Base-by-base conservation (phyloP, 2,888 invertebrate genomes). In the Trachelus troglodyta region DNA sequence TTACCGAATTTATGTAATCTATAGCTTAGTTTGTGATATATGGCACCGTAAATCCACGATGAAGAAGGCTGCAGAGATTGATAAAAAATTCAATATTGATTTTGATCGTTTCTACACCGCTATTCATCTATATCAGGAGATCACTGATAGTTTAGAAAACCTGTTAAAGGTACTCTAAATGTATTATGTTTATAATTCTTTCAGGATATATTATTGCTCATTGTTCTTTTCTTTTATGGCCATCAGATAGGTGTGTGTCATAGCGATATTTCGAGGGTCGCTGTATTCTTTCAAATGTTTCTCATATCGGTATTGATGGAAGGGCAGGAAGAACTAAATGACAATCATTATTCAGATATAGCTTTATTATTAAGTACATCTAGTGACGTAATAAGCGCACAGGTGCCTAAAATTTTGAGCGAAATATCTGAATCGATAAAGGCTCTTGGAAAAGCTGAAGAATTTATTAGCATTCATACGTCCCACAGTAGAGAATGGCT, bases 371-470 rank as follows among this genome's bases (percentile, higher is more conserved):
- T 97, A 69, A 94, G 95, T 15, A 94, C 95, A 0, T 95, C 95
- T 83, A 91, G 91, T 0, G 94, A 95, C 81, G 95, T 96, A 0
- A 92, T 96, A 76, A 96, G 97, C 31, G 96, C 95, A 0, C 96
- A 96, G 87, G 94, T 97, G 12, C 95, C 96, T 0, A 89, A 92
- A 30, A 92, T 92, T 0, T 85, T 94, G 4, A 91, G 92, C 30
- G 90, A 92, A 69, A 89, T 95, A 37, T 92, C 93, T 0, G 88
- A 90, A 23, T 88, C 90, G 69, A 91, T 95, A 74, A 90, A 92
- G 56, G 84, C 88, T 4, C 90, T 92, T n/a, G 93, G 92, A 31
- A 91, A 90, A 76, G 90, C 87, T 0, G 92, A 92, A 23, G 92
- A 93, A 80, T 95, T 95, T 88, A 87, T 91, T 30, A 88, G 89